Base-by-base conservation (phyloP, 2,797 vertebrate species). In the Oreortyx pictus region DNA sequence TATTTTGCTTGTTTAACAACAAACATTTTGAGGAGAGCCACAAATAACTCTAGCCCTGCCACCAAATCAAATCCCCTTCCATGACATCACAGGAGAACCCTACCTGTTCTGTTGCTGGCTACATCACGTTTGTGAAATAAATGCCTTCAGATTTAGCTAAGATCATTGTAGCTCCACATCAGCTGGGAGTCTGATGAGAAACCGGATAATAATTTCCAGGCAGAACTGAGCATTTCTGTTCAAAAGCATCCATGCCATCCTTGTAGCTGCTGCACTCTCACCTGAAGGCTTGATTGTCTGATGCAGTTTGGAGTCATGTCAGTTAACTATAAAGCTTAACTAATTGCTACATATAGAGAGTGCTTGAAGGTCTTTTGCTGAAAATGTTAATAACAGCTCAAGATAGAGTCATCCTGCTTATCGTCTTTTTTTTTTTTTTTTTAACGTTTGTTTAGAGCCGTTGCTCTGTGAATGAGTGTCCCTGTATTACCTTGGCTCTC, bases 231-330 rank as follows among this genome's bases (percentile, higher is more conserved):
- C 46, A 31, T 92, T 95, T 96, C 77, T 94, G 79, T 84, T 90
- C 65, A 86, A 85, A 86, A 88, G 47, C 92, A 89, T 79, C 81
- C 59, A 56, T 77, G 85, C 33, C 73, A 72, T 59, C 71, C 64
- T 92, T 35, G 71, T 18, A 92, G 66, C 78, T 96, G 94, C 83
- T 79, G 52, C 78, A 14, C n/a, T 93, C 59, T 90, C 84, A 96
- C 90, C 79, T 86, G 52, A 83, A 88, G 87, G 91, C 92, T 86
- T 56, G 81, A 77, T 89, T 94, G 93, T 95, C 89, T 85, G 39
- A 86, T 86, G 41, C 43, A 74, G 67, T 95, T 94, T 71, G 68
- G 62, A 96, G 74, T 82, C 65, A 78, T 14, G 65, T 74, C 87
- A 83, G 31, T 96, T 97, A 96, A 85, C 29, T 23, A 66, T 68